These are phyloP conservation scores for Callitettix versicolor DNA, from an alignment of 1,140 invertebrate species.

Conservation along the genomic window DNA sequence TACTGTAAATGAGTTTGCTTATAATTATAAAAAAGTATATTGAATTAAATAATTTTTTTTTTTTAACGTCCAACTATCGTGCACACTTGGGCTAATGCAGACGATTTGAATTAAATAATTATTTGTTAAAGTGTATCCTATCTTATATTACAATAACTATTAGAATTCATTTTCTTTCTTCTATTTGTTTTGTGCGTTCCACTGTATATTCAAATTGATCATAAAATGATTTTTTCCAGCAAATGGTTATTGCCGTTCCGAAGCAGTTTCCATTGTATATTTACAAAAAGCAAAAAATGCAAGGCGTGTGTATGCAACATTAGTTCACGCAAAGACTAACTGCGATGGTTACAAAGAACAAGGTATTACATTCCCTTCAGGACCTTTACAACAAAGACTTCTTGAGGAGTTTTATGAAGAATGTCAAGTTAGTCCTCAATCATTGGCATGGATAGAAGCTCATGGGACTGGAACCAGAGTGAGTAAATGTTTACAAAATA, in stretches of 20 bases:
- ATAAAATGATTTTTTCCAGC: constrained; percentile 38
- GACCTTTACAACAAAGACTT: constrained; percentile 64
- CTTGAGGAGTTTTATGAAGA: constrained; percentile 80
- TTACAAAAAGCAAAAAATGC: constrained; percentile 73
- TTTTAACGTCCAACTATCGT: too few relatives aligned
- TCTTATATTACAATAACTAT: too few relatives aligned
- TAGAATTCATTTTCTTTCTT: too few relatives aligned
- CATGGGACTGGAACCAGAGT: constrained; percentile 65
- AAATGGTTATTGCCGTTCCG: constrained; percentile 63
- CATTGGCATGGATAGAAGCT: constrained; percentile 75
- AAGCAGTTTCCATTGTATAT: constrained; percentile 64
- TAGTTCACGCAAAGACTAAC: constrained; percentile 63
- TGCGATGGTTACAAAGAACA: constrained; percentile 82
- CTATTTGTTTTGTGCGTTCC: too few relatives aligned
- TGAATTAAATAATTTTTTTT: too few relatives aligned
- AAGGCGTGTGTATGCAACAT: constrained; percentile 59
- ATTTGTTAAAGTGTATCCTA: too few relatives aligned
- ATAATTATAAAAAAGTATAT: too few relatives aligned
- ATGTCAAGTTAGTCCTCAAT: constrained; percentile 56
- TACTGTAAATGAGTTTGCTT: too few relatives aligned
- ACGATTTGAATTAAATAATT: too few relatives aligned
- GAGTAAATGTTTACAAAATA: too few relatives aligned
- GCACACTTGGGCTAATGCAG: too few relatives aligned
- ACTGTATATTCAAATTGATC: too few relatives aligned
- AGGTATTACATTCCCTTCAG: constrained; percentile 86